These are phyloP conservation scores for Ascaphus truei DNA, from an alignment of 2,113 vertebrate species.

Conservation along the genomic window DNA sequence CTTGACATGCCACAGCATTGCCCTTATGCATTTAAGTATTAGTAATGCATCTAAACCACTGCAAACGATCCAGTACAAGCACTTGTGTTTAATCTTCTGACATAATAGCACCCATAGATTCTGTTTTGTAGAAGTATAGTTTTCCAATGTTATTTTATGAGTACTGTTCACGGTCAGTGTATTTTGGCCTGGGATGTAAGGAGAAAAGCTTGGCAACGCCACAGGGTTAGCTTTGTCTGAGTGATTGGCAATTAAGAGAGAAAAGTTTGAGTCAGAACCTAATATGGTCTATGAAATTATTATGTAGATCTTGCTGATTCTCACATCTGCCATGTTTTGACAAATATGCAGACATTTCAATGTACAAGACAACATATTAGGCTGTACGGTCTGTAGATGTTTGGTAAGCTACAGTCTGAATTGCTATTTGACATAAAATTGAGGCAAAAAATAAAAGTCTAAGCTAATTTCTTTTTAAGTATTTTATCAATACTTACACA, in stretches of 20 bases:
- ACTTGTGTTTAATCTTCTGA: slow-evolving; percentile 21
- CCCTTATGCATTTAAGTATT: neutral
- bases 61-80: neutral
- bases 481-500: too few relatives aligned
- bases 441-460: too few relatives aligned
- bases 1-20: neutral
- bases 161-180: slow-evolving; percentile 7
- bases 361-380: too few relatives aligned
- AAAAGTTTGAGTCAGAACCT: slow-evolving; percentile 28
- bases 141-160: slow-evolving; percentile 13
- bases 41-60: neutral
- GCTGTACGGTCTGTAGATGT: too few relatives aligned
- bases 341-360: neutral
- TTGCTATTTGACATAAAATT: too few relatives aligned
- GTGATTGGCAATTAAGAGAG: slow-evolving; percentile 27
- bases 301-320: slow-evolving; percentile 15
- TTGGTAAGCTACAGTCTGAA: too few relatives aligned
- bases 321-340: neutral
- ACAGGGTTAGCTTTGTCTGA: slow-evolving; percentile 33
- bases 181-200: slow-evolving; percentile 22
- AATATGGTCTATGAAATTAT: slow-evolving; percentile 18
- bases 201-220: slow-evolving; percentile 13
- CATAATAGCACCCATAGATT: slow-evolving; percentile 28
- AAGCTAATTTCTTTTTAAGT: too few relatives aligned
- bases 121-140: neutral